These are phyloP conservation scores for Turnix velox DNA, from an alignment of 2,113 vertebrate species.

Conservation along the genomic window DNA sequence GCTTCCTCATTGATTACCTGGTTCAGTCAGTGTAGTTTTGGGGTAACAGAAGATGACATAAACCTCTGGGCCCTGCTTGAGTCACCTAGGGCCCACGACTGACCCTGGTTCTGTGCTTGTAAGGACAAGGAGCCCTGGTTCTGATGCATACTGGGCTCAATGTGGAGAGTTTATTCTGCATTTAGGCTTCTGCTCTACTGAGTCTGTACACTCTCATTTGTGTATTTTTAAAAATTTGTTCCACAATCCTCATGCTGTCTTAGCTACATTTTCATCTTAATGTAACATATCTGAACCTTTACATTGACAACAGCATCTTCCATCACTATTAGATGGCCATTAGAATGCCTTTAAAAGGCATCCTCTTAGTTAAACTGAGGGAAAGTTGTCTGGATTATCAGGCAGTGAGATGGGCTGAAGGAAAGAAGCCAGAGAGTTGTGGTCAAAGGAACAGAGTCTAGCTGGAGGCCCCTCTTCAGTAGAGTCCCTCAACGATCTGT, in stretches of 20 bases:
- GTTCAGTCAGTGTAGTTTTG: background rate
- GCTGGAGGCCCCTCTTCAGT: too few relatives aligned
- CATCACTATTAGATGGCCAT: background rate
- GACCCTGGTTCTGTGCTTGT: rapidly evolving
- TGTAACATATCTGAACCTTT: background rate
- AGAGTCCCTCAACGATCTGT: too few relatives aligned
- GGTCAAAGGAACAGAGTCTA: too few relatives aligned
- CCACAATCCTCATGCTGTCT: background rate
- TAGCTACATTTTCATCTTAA: background rate
- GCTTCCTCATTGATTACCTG: background rate
- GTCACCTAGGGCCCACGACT: background rate
- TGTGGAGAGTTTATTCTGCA: rapidly evolving
- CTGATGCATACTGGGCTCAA: background rate
- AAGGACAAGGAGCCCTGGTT: background rate
- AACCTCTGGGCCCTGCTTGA: background rate
- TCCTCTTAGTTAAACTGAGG: too few relatives aligned
- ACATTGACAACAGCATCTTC: background rate
- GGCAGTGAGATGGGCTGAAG: too few relatives aligned
- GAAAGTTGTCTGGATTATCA: too few relatives aligned
- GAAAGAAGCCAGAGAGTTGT: too few relatives aligned
- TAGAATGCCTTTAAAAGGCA: too few relatives aligned
- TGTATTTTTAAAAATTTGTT: background rate
- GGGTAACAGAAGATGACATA: background rate
- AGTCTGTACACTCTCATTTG: rapidly evolving
- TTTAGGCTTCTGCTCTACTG: background rate